Evolutionary conservation across 2,113 vertebrate genomes (phyloP), one percentile per base, ranked within the genome.

Genomic region (Acanthochromis polyacanthus): DNA sequence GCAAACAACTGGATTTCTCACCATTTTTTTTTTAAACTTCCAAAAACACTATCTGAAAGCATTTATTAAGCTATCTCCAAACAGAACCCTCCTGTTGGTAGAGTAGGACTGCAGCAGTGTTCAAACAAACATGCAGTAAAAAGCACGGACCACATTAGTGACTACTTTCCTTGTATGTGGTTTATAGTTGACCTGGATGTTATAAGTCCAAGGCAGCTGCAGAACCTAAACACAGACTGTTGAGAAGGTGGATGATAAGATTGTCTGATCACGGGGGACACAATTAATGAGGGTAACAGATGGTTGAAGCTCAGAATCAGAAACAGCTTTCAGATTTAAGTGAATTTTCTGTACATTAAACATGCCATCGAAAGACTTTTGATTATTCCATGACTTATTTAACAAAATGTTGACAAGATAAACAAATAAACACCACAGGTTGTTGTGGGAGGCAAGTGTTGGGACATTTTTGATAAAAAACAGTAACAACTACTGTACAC

Each of bases 401-500:
- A 60, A 55, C 32, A 83, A 83, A 57, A 69, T 36, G 36, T 46
- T 4, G 15, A 77, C 58, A 67, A 48, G 30, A 56, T 60, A 28
- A 71, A 85, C 40, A 73, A 66, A 75, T 4, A 10, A 80, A 82
- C 67, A 79, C 40, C 32, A 67, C 50, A 72, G 51, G 50, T 3
- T 22, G 53, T 52, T 38, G 50, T 66, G 43, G 53, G 64, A 62
- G 52, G 53, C 23, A 40, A 64, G 62, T 51, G 25, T 52, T 43
- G 53, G 62, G 57, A 60, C 62, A 81, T 1, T 74, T 67, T 45
- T 45, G 19, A 75, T 45, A 20, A 62, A 62, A 40, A 75, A 79
- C 53, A 46, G 64, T 78, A 79, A 89, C 67, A 90, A 93, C 94
- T 93, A 94, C 85, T 89, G 94, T 90, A 94, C 91, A 92, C 63